Evolutionary conservation across 2,797 vertebrate genomes (phyloP).

Genomic region (Pantherophis vulpinus): DNA sequence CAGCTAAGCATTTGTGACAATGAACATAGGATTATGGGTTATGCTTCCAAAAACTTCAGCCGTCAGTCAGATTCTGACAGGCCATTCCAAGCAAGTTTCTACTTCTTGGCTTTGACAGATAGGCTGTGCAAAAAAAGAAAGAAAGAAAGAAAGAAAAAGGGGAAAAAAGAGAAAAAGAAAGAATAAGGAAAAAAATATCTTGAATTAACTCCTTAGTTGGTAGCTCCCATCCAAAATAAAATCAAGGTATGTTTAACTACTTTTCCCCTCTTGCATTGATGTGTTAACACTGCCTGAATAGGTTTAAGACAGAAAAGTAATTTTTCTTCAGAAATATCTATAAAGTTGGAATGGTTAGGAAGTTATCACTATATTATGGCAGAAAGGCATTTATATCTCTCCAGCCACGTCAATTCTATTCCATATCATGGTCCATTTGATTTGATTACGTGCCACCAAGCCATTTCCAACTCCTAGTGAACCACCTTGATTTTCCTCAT

Average conservation of each 20-base stretch:
- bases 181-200: background rate
- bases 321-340: background rate
- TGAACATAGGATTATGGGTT: slow-evolving; percentile 63
- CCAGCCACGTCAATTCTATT: background rate
- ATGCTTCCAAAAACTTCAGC: slow-evolving; percentile 53
- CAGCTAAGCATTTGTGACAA: slow-evolving; percentile 41
- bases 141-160: background rate
- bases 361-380: background rate
- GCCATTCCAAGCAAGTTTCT: slow-evolving; percentile 55
- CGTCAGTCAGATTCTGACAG: slow-evolving; percentile 64
- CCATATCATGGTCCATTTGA: background rate
- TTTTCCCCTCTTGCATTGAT: background rate
- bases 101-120: slow-evolving; percentile 41
- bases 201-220: slow-evolving; percentile 33
- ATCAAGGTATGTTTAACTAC: background rate
- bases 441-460: background rate
- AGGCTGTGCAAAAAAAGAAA: slow-evolving; percentile 26
- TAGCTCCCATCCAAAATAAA: slow-evolving; percentile 47
- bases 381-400: background rate
- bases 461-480: background rate
- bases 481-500: background rate
- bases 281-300: background rate
- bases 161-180: background rate
- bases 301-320: background rate
- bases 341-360: background rate